Evolutionary conservation across 2,888 invertebrate genomes (phyloP).

Genomic region (Gymnocheta viridis): DNA sequence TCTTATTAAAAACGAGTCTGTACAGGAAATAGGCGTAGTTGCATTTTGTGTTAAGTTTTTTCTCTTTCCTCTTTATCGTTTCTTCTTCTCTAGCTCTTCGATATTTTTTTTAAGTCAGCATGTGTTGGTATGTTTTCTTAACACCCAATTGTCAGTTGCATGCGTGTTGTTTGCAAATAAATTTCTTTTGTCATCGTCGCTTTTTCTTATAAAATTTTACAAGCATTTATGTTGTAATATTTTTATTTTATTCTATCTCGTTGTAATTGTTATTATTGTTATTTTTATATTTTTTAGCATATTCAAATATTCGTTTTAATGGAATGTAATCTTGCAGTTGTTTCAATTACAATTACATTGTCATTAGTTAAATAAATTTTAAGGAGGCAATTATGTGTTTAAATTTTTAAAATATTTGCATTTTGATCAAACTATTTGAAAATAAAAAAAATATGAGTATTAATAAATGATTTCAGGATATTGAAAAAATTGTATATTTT

Average conservation of each 20-base stretch:
- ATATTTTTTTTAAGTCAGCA: constrained; percentile 46
- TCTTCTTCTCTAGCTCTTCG: not conserved
- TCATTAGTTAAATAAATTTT: constrained; percentile 26
- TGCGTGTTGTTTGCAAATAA: constrained; percentile 65
- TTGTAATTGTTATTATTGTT: constrained; percentile 16
- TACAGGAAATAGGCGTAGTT: constrained; percentile 67
- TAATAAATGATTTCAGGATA: too few species aligned
- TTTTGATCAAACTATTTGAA: not conserved
- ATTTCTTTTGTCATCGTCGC: constrained; percentile 57
- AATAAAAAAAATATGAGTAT: not conserved
- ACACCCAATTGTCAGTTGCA: constrained; percentile 70
- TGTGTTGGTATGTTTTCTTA: constrained; percentile 41
- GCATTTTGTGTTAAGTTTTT: constrained; percentile 62
- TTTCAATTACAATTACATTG: constrained; percentile 48
- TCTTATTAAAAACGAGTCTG: constrained; percentile 48
- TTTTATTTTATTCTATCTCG: not conserved
- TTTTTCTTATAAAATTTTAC: constrained; percentile 41
- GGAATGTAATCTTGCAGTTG: constrained; percentile 3
- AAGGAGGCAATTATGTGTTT: not conserved
- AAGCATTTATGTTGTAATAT: constrained; percentile 38
- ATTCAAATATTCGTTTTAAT: constrained; percentile 44
- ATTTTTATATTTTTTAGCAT: constrained; percentile 22
- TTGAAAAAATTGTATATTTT: too few species aligned
- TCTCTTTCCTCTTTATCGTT: constrained; percentile 9
- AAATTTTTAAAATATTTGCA: not conserved